Evolutionary conservation across 2,888 invertebrate genomes (phyloP).

Genomic region (Candidula unifasciata): DNA sequence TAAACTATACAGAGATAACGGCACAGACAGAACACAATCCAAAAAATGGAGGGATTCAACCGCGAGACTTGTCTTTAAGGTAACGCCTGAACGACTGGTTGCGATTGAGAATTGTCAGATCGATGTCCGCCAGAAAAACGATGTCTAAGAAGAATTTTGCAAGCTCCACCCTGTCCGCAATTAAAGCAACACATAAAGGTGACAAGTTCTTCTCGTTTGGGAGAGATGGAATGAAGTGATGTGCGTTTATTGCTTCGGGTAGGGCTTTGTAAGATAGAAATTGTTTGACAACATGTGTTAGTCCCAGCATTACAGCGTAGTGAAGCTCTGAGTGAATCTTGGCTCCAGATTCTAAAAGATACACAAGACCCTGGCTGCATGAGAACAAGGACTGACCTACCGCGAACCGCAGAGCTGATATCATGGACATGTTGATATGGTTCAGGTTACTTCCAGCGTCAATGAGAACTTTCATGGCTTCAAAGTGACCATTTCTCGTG

Average conservation of each 20-base stretch:
- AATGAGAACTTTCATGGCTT: slow-evolving; percentile 19
- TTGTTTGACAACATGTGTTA: slow-evolving; percentile 23
- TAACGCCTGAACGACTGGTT: background rate
- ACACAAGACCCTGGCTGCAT: slow-evolving; percentile 23
- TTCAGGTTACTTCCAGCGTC: slow-evolving; percentile 18
- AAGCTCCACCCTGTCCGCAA: slow-evolving; percentile 16
- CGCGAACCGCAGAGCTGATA: slow-evolving; percentile 24
- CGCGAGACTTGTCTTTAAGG: slow-evolving; percentile 12
- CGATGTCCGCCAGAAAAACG: slow-evolving; percentile 10
- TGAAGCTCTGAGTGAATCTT: slow-evolving; percentile 30
- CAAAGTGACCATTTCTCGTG: slow-evolving; percentile 11
- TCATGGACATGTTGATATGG: slow-evolving; percentile 1
- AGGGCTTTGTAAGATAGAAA: background rate
- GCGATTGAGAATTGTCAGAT: background rate
- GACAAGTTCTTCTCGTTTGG: background rate
- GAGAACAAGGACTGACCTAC: slow-evolving; percentile 22
- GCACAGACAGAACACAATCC: background rate
- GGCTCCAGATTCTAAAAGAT: slow-evolving; percentile 10
- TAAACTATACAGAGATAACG: slow-evolving; percentile 1
- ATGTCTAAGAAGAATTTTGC: slow-evolving; percentile 20
- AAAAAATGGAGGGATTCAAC: slow-evolving; percentile 27
- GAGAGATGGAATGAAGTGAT: background rate
- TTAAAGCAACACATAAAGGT: slow-evolving; percentile 13
- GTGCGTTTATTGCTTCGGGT: background rate
- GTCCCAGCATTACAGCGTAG: slow-evolving; percentile 16